Conservation (phyloP, 2,797 vertebrate genomes). For the Alfaro cultratus region DNA sequence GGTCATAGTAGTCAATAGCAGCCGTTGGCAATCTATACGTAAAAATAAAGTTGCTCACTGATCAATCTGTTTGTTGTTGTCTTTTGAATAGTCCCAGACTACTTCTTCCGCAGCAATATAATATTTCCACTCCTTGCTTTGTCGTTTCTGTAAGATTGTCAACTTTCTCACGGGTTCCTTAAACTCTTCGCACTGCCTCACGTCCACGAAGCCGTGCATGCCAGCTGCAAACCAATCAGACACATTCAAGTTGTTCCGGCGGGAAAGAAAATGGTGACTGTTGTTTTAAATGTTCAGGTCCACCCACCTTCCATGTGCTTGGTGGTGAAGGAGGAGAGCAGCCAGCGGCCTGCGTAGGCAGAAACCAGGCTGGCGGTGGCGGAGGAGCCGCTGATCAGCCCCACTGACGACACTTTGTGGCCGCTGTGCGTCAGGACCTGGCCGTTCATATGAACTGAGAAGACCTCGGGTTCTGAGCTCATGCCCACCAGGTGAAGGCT, state of each 20-base stretch:
- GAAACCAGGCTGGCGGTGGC: constrained; percentile 86
- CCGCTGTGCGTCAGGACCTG: constrained; percentile 87
- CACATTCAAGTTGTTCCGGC: background rate
- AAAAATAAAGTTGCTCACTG: constrained; percentile 77
- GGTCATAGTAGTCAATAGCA: too few relatives aligned
- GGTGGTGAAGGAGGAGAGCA: constrained; percentile 86
- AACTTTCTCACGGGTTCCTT: constrained; percentile 65
- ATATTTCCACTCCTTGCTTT: constrained; percentile 87
- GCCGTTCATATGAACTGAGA: constrained; percentile 93
- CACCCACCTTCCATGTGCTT: constrained; percentile 89
- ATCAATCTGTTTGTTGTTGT: constrained; percentile 78
- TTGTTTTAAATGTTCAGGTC: background rate
- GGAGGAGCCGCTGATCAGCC: constrained; percentile 86
- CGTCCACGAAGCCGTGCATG: constrained; percentile 86
- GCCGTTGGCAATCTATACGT: background rate
- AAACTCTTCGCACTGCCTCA: constrained; percentile 81
- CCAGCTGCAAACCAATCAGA: constrained; percentile 77
- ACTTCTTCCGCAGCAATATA: constrained; percentile 94
- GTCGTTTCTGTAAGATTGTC: constrained; percentile 72
- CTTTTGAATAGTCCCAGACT: constrained; percentile 90
- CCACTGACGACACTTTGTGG: constrained; percentile 86
- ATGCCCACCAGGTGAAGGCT: constrained; percentile 93
- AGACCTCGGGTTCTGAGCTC: constrained; percentile 92
- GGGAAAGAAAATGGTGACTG: background rate
- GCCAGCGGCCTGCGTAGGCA: constrained; percentile 86